Evolutionary conservation across 2,797 vertebrate species (phyloP).

Genomic region (Falco berigora): DNA sequence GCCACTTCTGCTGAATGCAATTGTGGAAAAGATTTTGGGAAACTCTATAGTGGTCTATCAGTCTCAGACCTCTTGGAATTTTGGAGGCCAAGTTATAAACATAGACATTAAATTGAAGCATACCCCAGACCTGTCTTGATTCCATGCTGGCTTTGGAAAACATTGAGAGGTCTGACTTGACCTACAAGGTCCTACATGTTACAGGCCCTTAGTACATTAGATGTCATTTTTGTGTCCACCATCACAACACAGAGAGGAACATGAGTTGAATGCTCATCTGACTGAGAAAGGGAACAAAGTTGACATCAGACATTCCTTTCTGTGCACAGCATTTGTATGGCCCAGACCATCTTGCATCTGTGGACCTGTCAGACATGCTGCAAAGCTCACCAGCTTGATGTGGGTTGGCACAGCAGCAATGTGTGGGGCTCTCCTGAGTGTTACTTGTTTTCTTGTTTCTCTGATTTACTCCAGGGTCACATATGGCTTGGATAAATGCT

Average conservation of each 20-base stretch:
- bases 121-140: neutral
- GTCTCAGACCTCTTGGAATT: neutral
- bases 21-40: neutral
- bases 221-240: neutral
- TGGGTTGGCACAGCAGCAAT: neutral
- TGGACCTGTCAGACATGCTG: neutral
- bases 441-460: neutral
- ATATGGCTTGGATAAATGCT: neutral
- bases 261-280: neutral
- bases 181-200: neutral
- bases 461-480: conserved; percentile 1
- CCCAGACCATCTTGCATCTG: neutral
- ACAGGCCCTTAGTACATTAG: fast-evolving
- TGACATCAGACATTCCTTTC: neutral
- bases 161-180: neutral
- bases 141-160: neutral
- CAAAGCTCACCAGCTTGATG: neutral
- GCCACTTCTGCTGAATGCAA: neutral
- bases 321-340: neutral
- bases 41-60: neutral
- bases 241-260: neutral
- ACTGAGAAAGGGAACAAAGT: neutral
- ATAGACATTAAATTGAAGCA: neutral
- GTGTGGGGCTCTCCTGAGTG: neutral
- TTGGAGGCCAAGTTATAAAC: neutral